These are phyloP conservation scores for Digitonthophagus gazella DNA, from an alignment of 2,888 invertebrate genomes.

Conservation along the genomic window DNA sequence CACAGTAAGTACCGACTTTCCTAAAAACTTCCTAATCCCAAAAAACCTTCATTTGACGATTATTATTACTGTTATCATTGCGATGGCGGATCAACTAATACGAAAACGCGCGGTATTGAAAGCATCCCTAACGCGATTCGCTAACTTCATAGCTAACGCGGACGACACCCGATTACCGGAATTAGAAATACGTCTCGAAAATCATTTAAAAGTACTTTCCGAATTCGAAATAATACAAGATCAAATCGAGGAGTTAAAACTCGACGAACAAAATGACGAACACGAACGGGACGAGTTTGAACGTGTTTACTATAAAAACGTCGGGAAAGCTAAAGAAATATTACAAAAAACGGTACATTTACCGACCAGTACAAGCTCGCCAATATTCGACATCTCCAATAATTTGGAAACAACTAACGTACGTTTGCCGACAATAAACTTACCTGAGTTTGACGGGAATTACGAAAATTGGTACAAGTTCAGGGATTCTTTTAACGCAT, in stretches of 20 bases:
- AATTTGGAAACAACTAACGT: slow-evolving; percentile 8
- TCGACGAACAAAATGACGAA: background rate
- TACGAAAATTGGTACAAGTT: slow-evolving; percentile 24
- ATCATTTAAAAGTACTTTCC: background rate
- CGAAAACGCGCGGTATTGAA: slow-evolving; percentile 8
- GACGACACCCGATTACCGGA: background rate
- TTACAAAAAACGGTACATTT: no score
- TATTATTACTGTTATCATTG: no score
- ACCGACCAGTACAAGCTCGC: background rate
- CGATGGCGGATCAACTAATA: slow-evolving; percentile 11
- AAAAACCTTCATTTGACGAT: no score
- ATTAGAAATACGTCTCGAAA: slow-evolving; percentile 8
- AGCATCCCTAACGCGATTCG: slow-evolving; percentile 9
- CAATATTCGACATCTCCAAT: background rate
- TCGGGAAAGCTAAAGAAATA: background rate
- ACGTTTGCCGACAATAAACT: slow-evolving; percentile 26
- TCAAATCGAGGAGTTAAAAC: slow-evolving; percentile 5
- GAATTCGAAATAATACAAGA: slow-evolving; percentile 15
- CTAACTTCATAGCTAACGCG: background rate
- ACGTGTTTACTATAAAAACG: background rate
- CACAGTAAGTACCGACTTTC: no score
- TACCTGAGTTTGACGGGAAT: no score
- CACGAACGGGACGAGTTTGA: slow-evolving; percentile 16
- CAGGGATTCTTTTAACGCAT: slow-evolving; percentile 21
- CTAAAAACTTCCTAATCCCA: no score